A percentile compares a stretch with the other conserved stretches of the same genome.
Conservation (phyloP, 2,888 invertebrate species). For the Cotesia congregata region DNA sequence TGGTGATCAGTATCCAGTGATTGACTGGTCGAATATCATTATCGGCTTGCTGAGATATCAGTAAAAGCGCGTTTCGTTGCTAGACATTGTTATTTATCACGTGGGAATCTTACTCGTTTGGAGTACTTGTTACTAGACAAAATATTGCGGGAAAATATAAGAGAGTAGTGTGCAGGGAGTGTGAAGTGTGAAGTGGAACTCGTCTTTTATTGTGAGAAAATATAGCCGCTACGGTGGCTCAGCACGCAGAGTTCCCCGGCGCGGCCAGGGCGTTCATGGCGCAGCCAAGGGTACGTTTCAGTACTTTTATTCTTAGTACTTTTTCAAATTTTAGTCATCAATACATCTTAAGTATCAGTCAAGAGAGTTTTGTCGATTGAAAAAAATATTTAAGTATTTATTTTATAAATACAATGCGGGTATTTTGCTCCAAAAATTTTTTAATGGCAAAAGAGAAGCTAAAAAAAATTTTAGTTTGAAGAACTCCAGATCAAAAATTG, state of each 20-base stretch:
- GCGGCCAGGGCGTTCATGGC: conserved; percentile 88
- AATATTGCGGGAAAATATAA: conserved; percentile 39
- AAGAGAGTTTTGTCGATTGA: too few relatives aligned
- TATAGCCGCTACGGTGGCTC: conserved; percentile 73
- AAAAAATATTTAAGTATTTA: too few relatives aligned
- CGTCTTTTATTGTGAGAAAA: conserved; percentile 67
- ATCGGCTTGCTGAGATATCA: background rate
- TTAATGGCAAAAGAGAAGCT: too few relatives aligned
- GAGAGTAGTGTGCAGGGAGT: conserved; percentile 44
- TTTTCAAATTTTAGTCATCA: too few relatives aligned
- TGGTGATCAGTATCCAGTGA: conserved; percentile 8
- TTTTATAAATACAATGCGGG: too few relatives aligned
- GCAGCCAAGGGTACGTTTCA: conserved; percentile 86
- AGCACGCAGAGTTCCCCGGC: conserved; percentile 74
- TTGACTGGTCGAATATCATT: background rate
- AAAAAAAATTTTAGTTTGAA: too few relatives aligned
- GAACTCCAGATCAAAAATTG: too few relatives aligned
- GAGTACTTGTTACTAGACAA: background rate
- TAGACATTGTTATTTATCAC: too few relatives aligned
- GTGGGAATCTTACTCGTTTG: background rate
- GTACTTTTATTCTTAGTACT: background rate
- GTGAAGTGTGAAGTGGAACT: conserved; percentile 58
- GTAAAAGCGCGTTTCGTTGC: background rate
- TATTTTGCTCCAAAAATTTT: too few relatives aligned
- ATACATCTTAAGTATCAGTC: too few relatives aligned